These are phyloP conservation scores for Myotis findleyi DNA, from an alignment of 2,797 vertebrate genomes.

Conservation along the genomic window DNA sequence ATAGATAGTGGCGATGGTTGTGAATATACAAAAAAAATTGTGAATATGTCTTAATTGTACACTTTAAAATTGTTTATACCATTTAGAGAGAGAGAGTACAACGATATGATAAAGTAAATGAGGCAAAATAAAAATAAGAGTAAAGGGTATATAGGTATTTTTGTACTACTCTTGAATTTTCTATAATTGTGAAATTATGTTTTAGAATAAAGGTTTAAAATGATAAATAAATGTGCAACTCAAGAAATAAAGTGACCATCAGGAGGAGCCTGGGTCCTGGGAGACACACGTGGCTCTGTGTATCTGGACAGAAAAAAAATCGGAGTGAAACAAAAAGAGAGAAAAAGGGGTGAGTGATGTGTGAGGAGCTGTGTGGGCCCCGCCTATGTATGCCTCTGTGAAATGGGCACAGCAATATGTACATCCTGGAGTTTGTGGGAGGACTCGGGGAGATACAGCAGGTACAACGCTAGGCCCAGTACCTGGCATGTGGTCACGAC, in stretches of 20 bases:
- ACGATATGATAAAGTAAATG: background rate
- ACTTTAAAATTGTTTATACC: background rate
- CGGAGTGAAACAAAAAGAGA: background rate
- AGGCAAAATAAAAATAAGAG: background rate
- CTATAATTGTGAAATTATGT: background rate
- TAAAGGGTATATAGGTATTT: background rate
- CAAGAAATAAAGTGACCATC: background rate
- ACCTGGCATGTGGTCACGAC: background rate
- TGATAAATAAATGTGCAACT: background rate
- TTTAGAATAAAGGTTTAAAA: conserved; percentile 32
- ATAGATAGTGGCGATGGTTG: background rate
- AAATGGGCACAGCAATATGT: background rate
- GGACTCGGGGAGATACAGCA: background rate
- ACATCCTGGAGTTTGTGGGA: background rate
- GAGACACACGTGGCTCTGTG: background rate
- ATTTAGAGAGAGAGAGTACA: background rate
- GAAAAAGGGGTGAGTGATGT: background rate
- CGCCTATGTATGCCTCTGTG: background rate
- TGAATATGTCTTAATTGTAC: background rate
- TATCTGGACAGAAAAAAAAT: background rate
- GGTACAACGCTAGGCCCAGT: background rate
- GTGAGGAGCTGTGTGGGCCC: background rate
- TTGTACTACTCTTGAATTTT: background rate
- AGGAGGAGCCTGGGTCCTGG: background rate
- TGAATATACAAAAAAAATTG: background rate